phyloP scores from a whole-genome alignment of 1,140 invertebrate genomes.

The Tetragonula clypearis region DNA sequence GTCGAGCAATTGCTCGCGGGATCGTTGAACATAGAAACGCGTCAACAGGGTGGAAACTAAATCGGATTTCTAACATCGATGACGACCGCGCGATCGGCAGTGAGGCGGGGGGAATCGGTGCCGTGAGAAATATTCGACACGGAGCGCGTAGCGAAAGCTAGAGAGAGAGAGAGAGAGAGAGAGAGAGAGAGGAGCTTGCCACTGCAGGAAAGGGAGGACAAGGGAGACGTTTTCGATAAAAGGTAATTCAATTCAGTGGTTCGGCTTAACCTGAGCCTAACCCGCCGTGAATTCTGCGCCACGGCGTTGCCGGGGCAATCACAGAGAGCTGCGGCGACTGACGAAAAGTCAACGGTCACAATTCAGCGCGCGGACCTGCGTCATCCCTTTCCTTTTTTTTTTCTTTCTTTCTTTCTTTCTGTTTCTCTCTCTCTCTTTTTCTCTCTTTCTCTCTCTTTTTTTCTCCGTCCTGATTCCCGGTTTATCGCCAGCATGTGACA shows the following conservation, averaged over 20 bases:
- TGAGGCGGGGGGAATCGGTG: conserved; percentile 9
- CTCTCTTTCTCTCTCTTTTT: not conserved
- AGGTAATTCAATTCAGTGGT: conserved; percentile 56
- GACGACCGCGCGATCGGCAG: conserved; percentile 8
- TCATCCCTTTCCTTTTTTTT: not conserved
- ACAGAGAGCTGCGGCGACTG: conserved; percentile 36
- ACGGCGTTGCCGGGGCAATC: conserved; percentile 46
- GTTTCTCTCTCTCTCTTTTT: not conserved
- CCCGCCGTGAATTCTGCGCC: conserved; percentile 39
- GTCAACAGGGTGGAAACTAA: conserved; percentile 43
- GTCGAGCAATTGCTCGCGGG: conserved; percentile 20
- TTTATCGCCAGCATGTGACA: conserved; percentile 45
- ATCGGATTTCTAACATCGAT: conserved; percentile 45
- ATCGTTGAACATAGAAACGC: conserved; percentile 33
- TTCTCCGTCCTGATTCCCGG: conserved; percentile 12
- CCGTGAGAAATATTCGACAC: conserved; percentile 40
- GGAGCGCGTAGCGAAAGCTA: not conserved
- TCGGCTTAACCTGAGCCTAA: conserved; percentile 36
- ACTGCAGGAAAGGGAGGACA: not conserved
- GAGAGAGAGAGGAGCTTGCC: too few species aligned
- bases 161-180: not conserved
- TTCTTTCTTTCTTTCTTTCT: not conserved
- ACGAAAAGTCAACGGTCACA: conserved; percentile 59
- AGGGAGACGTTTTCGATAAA: conserved; percentile 50
- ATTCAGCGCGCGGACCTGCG: conserved; percentile 22